Evolutionary conservation across 2,797 vertebrate genomes (phyloP).

Genomic region (Crypturellus tataupa): DNA sequence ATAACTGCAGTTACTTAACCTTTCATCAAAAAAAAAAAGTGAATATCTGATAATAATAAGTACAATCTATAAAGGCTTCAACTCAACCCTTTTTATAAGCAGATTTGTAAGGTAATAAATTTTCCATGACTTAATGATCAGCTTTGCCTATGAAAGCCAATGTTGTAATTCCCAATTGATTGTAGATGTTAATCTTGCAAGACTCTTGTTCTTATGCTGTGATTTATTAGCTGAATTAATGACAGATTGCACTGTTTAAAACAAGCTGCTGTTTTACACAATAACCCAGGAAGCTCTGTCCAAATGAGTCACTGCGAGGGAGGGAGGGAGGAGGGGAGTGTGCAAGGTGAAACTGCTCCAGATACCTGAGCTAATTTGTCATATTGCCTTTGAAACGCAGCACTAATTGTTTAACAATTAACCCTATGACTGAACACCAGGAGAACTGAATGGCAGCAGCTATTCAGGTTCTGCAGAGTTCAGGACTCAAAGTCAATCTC

Average conservation of each 20-base stretch:
- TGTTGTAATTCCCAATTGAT: constrained; percentile 73
- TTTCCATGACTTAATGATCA: constrained; percentile 74
- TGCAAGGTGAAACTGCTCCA: constrained; percentile 58
- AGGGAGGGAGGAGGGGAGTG: neutral
- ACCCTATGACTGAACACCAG: constrained; percentile 67
- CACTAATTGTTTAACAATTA: constrained; percentile 77
- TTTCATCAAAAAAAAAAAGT: constrained; percentile 33
- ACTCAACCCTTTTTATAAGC: constrained; percentile 67
- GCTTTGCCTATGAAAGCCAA: constrained; percentile 67
- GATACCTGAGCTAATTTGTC: constrained; percentile 83
- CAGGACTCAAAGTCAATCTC: constrained; percentile 15
- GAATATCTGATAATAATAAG: constrained; percentile 47
- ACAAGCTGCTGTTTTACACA: constrained; percentile 74
- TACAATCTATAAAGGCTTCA: constrained; percentile 63
- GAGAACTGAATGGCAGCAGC: constrained; percentile 62
- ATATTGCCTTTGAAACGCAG: constrained; percentile 71
- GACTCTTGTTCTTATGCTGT: constrained; percentile 76
- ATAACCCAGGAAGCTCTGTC: constrained; percentile 31
- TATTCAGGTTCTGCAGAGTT: constrained; percentile 35
- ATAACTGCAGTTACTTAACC: constrained; percentile 44
- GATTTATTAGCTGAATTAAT: constrained; percentile 83
- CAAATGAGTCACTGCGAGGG: constrained; percentile 39
- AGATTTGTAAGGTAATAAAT: constrained; percentile 76
- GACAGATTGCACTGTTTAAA: constrained; percentile 77
- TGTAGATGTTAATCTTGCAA: constrained; percentile 81